Conservation (phyloP, 2,888 invertebrate genomes). For the Dione juno region DNA sequence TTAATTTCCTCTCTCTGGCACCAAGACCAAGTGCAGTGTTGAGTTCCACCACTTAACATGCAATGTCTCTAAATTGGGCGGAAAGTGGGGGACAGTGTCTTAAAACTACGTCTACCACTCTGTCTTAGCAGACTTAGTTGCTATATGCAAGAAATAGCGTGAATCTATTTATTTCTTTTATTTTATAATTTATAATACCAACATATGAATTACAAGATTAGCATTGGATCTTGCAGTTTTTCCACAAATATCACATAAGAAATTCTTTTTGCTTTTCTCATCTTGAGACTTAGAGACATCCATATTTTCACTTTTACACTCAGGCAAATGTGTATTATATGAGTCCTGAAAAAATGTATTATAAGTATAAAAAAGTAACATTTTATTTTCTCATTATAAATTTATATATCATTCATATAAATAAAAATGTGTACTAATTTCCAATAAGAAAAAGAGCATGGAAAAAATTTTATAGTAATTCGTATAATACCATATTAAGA, state of each 20-base stretch:
- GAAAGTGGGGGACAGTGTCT: too few species aligned
- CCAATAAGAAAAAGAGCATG: constrained; percentile 25
- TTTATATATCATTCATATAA: too few species aligned
- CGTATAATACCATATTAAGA: constrained; percentile 58
- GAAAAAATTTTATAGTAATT: background rate
- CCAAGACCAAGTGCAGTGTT: too few species aligned
- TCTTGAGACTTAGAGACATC: constrained; percentile 37
- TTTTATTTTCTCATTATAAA: too few species aligned
- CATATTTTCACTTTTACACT: constrained; percentile 49
- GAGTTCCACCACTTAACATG: too few species aligned
- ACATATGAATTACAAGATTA: constrained; percentile 72
- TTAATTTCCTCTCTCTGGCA: too few species aligned
- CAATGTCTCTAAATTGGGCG: too few species aligned
- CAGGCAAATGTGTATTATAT: constrained; percentile 61
- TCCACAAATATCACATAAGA: constrained; percentile 76
- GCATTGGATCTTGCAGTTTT: constrained; percentile 71
- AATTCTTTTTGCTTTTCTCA: constrained; percentile 54
- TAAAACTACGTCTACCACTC: too few species aligned
- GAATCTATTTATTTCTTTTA: too few species aligned
- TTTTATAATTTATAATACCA: constrained; percentile 48
- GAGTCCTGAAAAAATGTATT: constrained; percentile 55
- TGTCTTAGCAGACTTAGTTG: too few species aligned
- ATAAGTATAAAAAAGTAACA: background rate
- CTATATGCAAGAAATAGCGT: too few species aligned
- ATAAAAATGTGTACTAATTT: background rate